Evolutionary conservation across 2,888 invertebrate species (phyloP), one percentile per base, ranked within the genome.

Genomic region (Leucophora obtusa): DNA sequence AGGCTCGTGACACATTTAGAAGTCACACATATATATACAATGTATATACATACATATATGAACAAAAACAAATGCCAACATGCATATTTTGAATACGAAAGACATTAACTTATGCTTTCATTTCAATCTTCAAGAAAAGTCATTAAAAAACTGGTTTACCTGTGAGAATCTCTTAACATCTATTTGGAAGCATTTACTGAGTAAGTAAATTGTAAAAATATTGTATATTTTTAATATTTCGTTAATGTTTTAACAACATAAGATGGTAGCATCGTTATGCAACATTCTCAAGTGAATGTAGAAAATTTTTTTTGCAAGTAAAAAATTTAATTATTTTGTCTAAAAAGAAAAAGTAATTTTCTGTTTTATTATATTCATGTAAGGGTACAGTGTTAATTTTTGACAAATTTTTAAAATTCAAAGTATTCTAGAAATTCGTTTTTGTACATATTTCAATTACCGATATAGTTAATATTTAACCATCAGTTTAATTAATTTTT

Each of bases 1-100:
- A 56, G 66, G 56, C 75, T 75, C 62, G 63, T 74, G 69, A 73
- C 63, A 73, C 58, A 35, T 70, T 33, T 56, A 58, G 69, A 14
- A 50, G 11, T 0, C 10, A 15, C n/a, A 53, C n/a, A 60, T 17
- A 53, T n/a, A 18, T 50, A 2, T 28, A 24, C 4, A n/a, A n/a
- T n/a, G n/a, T n/a, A n/a, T n/a, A n/a, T n/a, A n/a, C n/a, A n/a
- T 21, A 21, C 33, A 28, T 54, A 10, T n/a, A 53, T 35, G 5
- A 43, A 21, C n/a, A 28, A 6, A 28, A 28, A n/a, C 21, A 43
- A 28, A 51, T 21, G 15, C n/a, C 6, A 4, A 11, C 9, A n/a
- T 54, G 4, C 28, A 50, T 5, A 28, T 28, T 6, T 21, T 2
- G 15, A 4, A 21, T 56, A 7, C 33, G 33, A n/a, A 10, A 28